phyloP scores from a whole-genome alignment of 2,113 vertebrate genomes.

The Asarcornis scutulata region DNA sequence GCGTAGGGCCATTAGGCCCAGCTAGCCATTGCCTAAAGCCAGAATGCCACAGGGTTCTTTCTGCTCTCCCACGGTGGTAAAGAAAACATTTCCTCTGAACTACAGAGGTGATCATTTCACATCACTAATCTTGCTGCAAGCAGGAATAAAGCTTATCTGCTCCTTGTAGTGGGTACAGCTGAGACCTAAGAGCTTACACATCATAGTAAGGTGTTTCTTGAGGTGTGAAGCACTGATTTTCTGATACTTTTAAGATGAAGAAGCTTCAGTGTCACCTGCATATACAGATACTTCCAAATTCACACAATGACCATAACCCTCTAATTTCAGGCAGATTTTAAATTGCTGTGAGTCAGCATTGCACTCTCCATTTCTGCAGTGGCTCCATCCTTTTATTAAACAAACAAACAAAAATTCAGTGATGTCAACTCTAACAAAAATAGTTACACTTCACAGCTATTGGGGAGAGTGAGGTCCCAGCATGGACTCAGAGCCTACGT shows the following conservation, averaged over 20 bases:
- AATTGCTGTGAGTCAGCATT: not conserved
- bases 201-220: accelerated
- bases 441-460: not conserved
- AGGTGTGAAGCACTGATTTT: not conserved
- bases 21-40: not conserved
- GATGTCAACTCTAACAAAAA: not conserved
- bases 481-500: not conserved
- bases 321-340: not conserved
- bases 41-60: not conserved
- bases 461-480: not conserved
- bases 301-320: not conserved
- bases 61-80: not conserved
- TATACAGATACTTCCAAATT: not conserved
- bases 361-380: not conserved
- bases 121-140: not conserved
- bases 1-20: not conserved
- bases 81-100: not conserved
- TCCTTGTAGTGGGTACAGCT: not conserved
- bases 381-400: not conserved
- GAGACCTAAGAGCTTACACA: not conserved
- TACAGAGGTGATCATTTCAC: not conserved
- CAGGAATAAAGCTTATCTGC: not conserved
- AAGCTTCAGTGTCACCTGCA: not conserved
- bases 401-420: not conserved
- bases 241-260: not conserved